Evolutionary conservation across 2,113 vertebrate species (phyloP), one percentile per base, ranked within the genome.

Genomic region (Sylvilagus bachmani): DNA sequence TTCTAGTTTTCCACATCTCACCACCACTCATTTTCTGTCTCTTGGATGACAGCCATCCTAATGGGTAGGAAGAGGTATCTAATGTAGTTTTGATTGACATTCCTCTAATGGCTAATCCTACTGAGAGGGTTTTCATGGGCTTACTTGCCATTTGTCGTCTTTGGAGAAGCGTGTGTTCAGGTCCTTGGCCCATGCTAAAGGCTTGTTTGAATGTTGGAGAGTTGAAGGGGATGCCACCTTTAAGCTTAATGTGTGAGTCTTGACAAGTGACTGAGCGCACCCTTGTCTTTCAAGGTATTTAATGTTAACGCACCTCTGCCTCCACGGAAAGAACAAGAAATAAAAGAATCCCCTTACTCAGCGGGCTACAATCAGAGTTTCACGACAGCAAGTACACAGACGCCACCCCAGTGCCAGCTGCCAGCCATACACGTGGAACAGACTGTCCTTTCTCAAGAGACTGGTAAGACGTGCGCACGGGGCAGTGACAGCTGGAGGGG

Each of bases 341-440:
- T 98, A 49, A 99, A 99, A 98, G 97, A 98, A 3, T 82, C 98
- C n/a, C 96, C 98, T 0, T 99, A 99, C 84, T 95, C 98, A 0
- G 90, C 98, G 0, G 98, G 98, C 80, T 98, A 98, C 95, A 97
- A 97, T 95, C 98, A 98, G 90, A 99, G 97, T 81, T 99, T 98
- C 97, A 98, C 98, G 89, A 99, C 98, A 79, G 98, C 99, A 62
- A 99, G 99, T 95, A 99, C 99, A 38, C 99, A 99, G 89, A 99
- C 99, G 10, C 98, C 99, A 81, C 99, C 99, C 6, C 99, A 99
- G 67, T 98, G 99, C 95, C 98, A 98, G 36, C 73, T 98, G 29
- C 96, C 98, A 0, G 83, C 98, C 61, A 96, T 98, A 73, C 98
- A 98, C 3, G 93, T 97, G 91, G 99, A 99, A 27, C 98, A 99